Conservation (phyloP, 2,888 invertebrate genomes). For the Erannis defoliaria region DNA sequence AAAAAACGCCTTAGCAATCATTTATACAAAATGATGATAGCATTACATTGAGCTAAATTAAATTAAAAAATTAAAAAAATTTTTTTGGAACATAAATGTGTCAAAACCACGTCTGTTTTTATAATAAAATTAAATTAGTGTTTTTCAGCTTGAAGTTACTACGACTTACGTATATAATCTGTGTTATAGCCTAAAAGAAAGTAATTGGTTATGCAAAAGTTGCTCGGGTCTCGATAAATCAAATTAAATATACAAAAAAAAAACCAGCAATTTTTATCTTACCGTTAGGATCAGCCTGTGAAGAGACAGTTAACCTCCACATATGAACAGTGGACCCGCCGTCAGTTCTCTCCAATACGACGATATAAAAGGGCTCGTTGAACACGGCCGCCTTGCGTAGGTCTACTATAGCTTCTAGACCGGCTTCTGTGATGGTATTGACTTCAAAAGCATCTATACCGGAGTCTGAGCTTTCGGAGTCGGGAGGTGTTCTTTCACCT, state of each 20-base stretch:
- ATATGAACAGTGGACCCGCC: slow-evolving; percentile 96
- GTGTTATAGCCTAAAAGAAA: too few species aligned
- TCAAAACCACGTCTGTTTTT: too few species aligned
- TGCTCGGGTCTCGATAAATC: too few species aligned
- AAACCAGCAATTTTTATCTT: slow-evolving; percentile 8
- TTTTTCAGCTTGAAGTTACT: too few species aligned
- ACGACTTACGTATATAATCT: too few species aligned
- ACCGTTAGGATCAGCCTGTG: slow-evolving; percentile 86
- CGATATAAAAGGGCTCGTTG: slow-evolving; percentile 98
- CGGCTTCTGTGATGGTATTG: slow-evolving; percentile 87
- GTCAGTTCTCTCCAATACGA: slow-evolving; percentile 95
- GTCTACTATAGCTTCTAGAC: slow-evolving; percentile 95
- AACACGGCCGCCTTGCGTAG: slow-evolving; percentile 94
- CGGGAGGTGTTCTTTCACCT: slow-evolving; percentile 73
- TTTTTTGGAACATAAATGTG: too few species aligned
- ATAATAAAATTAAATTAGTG: too few species aligned
- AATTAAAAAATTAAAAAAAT: too few species aligned
- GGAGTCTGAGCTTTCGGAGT: slow-evolving; percentile 66
- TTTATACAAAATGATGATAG: too few species aligned
- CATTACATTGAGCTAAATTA: too few species aligned
- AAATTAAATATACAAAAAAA: not conserved
- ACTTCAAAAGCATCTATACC: slow-evolving; percentile 70
- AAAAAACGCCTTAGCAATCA: too few species aligned
- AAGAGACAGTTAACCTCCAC: slow-evolving; percentile 97
- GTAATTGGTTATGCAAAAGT: too few species aligned